These are phyloP conservation scores for Cochlearius cochlearius DNA, from an alignment of 2,113 vertebrate genomes.

Conservation along the genomic window DNA sequence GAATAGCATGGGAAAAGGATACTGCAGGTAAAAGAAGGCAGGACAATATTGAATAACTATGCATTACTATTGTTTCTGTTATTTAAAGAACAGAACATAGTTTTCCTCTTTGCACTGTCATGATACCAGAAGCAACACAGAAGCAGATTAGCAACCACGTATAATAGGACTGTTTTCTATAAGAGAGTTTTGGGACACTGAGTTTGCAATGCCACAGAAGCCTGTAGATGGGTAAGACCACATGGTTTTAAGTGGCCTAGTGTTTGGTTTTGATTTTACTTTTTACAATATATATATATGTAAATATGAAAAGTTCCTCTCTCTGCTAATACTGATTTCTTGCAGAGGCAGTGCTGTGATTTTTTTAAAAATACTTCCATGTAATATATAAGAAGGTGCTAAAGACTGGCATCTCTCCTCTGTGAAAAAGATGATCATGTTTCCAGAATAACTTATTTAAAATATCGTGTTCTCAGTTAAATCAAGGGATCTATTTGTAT, in stretches of 20 bases:
- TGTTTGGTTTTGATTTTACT: background rate
- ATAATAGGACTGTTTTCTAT: background rate
- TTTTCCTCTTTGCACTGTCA: background rate
- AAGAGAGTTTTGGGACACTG: background rate
- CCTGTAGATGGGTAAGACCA: background rate
- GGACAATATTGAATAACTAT: background rate
- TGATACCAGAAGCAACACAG: background rate
- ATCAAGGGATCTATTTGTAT: background rate
- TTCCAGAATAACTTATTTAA: background rate
- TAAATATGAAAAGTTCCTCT: background rate
- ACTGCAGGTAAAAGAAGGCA: background rate
- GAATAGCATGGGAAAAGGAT: background rate
- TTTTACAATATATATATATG: background rate
- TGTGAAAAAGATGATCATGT: background rate
- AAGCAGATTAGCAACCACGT: background rate
- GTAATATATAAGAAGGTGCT: background rate
- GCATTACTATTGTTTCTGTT: background rate
- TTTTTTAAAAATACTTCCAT: background rate
- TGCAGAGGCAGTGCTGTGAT: background rate
- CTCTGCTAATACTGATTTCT: background rate
- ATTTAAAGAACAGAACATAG: background rate
- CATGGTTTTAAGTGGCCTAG: accelerated
- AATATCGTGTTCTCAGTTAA: background rate
- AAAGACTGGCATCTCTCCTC: background rate
- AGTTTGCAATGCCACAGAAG: background rate